Conservation (phyloP, 2,888 invertebrate species). For the Serrognathus titanus region DNA sequence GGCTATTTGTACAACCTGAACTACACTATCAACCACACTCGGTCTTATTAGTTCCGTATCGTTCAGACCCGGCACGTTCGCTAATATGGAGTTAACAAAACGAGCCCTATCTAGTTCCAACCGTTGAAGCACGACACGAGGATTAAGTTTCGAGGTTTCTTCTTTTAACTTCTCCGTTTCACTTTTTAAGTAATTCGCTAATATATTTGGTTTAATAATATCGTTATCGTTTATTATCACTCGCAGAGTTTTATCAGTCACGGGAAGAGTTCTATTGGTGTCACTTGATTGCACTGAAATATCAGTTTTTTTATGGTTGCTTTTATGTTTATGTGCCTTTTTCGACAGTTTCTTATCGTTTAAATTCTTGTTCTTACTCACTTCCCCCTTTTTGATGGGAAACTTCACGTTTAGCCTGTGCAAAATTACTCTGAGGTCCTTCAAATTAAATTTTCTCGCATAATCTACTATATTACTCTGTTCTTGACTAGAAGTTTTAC, state of each 20-base stretch:
- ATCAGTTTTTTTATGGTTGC: neutral
- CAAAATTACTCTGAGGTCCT: slow-evolving; percentile 20
- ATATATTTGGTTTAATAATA: slow-evolving; percentile 11
- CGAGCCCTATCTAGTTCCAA: slow-evolving; percentile 28
- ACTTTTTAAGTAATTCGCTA: slow-evolving; percentile 8
- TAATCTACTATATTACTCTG: slow-evolving; percentile 13
- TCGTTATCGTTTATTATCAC: slow-evolving; percentile 19
- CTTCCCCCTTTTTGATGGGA: slow-evolving; percentile 16
- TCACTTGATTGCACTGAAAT: neutral
- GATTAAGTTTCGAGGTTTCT: slow-evolving; percentile 23
- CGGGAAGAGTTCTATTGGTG: neutral
- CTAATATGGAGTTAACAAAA: slow-evolving; percentile 46
- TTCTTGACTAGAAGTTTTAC: slow-evolving; percentile 19
- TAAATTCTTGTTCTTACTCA: slow-evolving; percentile 18
- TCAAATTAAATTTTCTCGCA: slow-evolving; percentile 22
- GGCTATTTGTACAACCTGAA: slow-evolving; percentile 47
- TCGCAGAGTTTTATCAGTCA: slow-evolving; percentile 10
- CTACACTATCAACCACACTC: slow-evolving; percentile 43
- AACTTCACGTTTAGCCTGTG: slow-evolving; percentile 16
- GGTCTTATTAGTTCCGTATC: slow-evolving; percentile 61
- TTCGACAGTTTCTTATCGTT: slow-evolving; percentile 24
- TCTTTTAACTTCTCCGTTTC: slow-evolving; percentile 10
- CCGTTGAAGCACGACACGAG: slow-evolving; percentile 29
- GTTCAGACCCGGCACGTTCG: slow-evolving; percentile 57
- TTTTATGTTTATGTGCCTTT: slow-evolving; percentile 20